Percentiles rank a stretch among this genome's conserved stretches.
These are phyloP conservation scores for Sciurus carolinensis DNA, from an alignment of 2,797 vertebrate species.

Conservation along the genomic window DNA sequence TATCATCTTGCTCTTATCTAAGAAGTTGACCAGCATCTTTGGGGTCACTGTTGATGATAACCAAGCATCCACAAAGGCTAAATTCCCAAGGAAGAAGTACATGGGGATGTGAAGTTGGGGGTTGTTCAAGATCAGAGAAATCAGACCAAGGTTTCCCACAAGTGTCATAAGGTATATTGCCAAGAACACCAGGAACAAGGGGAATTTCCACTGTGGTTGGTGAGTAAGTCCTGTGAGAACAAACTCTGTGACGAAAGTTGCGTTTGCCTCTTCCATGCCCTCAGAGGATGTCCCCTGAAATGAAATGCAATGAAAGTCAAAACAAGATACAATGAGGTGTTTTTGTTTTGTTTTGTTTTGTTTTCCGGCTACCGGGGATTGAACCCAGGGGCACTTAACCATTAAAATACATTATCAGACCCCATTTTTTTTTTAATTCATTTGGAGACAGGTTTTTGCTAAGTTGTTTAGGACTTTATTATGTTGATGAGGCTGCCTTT, in stretches of 20 bases:
- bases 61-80: background rate
- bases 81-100: background rate
- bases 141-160: background rate
- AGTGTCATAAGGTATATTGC: background rate
- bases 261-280: background rate
- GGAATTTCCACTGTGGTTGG: background rate
- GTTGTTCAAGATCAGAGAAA: constrained; percentile 20
- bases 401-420: too few species aligned
- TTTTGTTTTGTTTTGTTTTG: too few species aligned
- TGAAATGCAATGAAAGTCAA: background rate
- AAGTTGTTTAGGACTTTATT: too few species aligned
- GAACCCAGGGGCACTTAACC: too few species aligned
- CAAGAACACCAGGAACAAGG: background rate
- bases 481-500: too few species aligned
- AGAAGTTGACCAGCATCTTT: background rate
- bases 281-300: background rate
- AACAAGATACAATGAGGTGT: background rate
- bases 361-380: too few species aligned
- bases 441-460: too few species aligned
- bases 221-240: background rate
- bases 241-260: background rate
- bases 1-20: background rate
- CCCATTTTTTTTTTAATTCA: too few species aligned
- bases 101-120: constrained; percentile 34
- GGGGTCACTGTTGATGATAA: constrained; percentile 50